Percentiles rank a stretch among this genome's conserved stretches.
Conservation (phyloP, 2,113 vertebrate species). For the Orthonyx spaldingii region DNA sequence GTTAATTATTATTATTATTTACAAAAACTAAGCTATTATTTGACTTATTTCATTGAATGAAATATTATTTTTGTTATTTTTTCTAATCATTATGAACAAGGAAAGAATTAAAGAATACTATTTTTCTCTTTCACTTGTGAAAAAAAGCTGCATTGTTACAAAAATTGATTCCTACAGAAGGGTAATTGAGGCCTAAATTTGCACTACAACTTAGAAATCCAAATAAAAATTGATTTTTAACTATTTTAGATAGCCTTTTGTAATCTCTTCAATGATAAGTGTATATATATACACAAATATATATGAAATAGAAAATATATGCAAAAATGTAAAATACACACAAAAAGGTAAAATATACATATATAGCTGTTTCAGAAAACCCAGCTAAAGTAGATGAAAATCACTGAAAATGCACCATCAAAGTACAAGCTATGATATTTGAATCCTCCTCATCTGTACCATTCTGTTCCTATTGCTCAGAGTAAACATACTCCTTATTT, state of each 20-base stretch:
- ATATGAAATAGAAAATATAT: background rate
- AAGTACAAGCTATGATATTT: background rate
- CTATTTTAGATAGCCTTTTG: background rate
- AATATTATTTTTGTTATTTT: background rate
- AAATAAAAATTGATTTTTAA: background rate
- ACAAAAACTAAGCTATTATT: background rate
- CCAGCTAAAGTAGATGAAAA: background rate
- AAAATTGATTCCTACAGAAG: background rate
- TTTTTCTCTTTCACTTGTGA: background rate
- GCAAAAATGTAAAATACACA: background rate
- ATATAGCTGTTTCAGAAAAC: background rate
- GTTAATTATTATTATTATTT: background rate
- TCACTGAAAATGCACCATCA: background rate
- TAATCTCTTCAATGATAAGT: background rate
- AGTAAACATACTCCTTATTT: background rate
- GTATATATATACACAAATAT: background rate
- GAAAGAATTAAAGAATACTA: background rate
- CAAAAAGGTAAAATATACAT: background rate
- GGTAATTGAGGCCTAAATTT: background rate
- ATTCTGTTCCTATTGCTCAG: background rate
- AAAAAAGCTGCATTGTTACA: background rate
- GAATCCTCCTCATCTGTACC: background rate
- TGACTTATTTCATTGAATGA: background rate
- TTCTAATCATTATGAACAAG: background rate
- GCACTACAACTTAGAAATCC: background rate